Percentiles rank a stretch among this genome's conserved stretches.
Evolutionary conservation across 2,888 invertebrate genomes (phyloP).

Genomic region (Entomobrya multifasciata): DNA sequence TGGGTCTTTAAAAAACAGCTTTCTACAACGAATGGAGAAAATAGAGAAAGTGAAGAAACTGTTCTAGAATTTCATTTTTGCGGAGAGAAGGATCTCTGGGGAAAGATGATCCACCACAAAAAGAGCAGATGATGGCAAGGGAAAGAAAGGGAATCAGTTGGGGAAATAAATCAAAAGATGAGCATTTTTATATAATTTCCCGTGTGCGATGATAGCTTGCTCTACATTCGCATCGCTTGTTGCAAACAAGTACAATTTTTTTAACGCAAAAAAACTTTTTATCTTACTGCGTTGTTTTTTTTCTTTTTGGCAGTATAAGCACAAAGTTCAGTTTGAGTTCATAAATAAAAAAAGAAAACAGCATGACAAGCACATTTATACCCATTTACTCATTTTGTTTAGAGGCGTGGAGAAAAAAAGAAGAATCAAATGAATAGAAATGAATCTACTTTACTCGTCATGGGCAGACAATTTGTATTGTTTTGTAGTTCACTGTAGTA

Average conservation of each 20-base stretch:
- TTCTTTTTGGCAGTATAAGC: too few species aligned
- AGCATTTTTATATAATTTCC: constrained; percentile 45
- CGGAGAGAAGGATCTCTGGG: neutral
- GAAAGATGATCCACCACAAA: neutral
- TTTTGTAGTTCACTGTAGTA: too few species aligned
- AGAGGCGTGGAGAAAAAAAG: neutral
- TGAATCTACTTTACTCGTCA: neutral
- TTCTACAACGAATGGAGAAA: neutral
- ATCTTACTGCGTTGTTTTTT: too few species aligned
- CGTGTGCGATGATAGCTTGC: neutral
- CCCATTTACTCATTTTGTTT: constrained; percentile 28
- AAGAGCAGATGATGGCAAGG: neutral
- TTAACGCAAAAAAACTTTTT: too few species aligned
- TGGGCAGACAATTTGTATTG: too few species aligned
- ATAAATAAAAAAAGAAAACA: constrained; percentile 34
- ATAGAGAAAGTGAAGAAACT: neutral
- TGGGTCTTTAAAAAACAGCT: neutral
- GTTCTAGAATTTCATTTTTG: too few species aligned
- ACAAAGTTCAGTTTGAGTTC: constrained; percentile 28
- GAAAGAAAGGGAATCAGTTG: neutral
- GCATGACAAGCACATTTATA: constrained; percentile 41
- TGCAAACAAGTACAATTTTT: too few species aligned
- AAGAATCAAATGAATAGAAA: neutral
- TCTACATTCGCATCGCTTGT: too few species aligned
- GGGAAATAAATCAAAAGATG: constrained; percentile 47